phyloP scores from a whole-genome alignment of 2,888 invertebrate species.

The Eupithecia tripunctaria region DNA sequence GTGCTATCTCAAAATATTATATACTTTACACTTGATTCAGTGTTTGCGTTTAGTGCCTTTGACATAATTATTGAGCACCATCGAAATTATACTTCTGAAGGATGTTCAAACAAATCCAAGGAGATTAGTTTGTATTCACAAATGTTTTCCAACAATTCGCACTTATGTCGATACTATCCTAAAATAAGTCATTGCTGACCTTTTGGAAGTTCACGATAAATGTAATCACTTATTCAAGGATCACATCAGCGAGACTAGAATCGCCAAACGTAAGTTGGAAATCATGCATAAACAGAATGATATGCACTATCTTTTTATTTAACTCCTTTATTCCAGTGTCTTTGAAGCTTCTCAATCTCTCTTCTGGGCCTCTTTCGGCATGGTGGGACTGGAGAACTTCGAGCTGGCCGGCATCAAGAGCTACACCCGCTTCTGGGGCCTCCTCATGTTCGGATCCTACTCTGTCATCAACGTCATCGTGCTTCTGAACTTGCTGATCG shows the following conservation, averaged over 20 bases:
- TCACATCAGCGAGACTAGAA: slow-evolving; percentile 91
- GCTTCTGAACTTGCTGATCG: slow-evolving; percentile 95
- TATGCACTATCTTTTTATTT: too few relatives aligned
- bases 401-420: slow-evolving; percentile 94
- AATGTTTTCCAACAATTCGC: too few relatives aligned
- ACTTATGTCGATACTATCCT: slow-evolving; percentile 91
- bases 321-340: slow-evolving; percentile 18
- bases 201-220: slow-evolving; percentile 89
- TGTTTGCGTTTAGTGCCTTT: too few relatives aligned
- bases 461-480: slow-evolving; percentile 98
- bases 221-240: slow-evolving; percentile 91
- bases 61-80: too few relatives aligned
- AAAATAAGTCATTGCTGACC: slow-evolving; percentile 92
- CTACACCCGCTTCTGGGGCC: slow-evolving; percentile 97
- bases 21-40: too few relatives aligned
- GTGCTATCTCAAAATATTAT: too few relatives aligned
- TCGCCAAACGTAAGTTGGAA: slow-evolving; percentile 91
- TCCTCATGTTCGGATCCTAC: slow-evolving; percentile 98
- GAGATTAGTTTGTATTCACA: too few relatives aligned
- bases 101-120: too few relatives aligned
- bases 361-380: slow-evolving; percentile 98
- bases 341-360: slow-evolving; percentile 95
- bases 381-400: slow-evolving; percentile 94
- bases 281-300: slow-evolving; percentile 91
- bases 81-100: too few relatives aligned